Percentiles rank a stretch among this genome's conserved stretches.
These are phyloP conservation scores for Xanthorhoe spadicearia DNA, from an alignment of 2,888 invertebrate genomes.

Conservation along the genomic window DNA sequence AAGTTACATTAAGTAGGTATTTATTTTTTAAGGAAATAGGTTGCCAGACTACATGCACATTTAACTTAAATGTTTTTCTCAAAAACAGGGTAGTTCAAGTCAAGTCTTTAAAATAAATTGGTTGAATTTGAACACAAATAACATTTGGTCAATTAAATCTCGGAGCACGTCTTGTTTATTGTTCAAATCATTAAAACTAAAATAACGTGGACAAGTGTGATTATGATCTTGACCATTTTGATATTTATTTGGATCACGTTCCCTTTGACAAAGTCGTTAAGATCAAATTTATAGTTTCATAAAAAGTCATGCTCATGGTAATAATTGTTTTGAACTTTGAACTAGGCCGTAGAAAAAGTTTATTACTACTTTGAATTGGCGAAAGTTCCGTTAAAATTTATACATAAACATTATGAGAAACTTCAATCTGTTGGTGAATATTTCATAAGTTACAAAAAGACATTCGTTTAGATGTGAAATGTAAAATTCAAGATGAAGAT, in stretches of 20 bases:
- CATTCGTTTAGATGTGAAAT: conserved; percentile 27
- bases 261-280: conserved; percentile 75
- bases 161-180: conserved; percentile 78
- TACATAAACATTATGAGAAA: not conserved
- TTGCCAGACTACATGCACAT: too few species aligned
- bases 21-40: not conserved
- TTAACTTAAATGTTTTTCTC: not conserved
- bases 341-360: conserved; percentile 69
- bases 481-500: conserved; percentile 28
- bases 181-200: conserved; percentile 67
- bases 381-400: not conserved
- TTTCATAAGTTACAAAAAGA: conserved; percentile 10
- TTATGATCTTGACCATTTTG: conserved; percentile 71
- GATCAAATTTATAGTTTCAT: conserved; percentile 52
- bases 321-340: conserved; percentile 60
- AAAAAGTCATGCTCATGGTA: conserved; percentile 65
- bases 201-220: conserved; percentile 66
- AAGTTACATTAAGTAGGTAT: not conserved
- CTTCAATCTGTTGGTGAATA: not conserved
- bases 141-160: conserved; percentile 47
- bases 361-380: not conserved
- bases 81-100: not conserved
- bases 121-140: conserved; percentile 12
- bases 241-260: conserved; percentile 78
- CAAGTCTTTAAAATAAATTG: not conserved